A percentile compares a stretch with the other conserved stretches of the same genome.
These are phyloP conservation scores for Benitochromis conjunctus DNA, from an alignment of 2,113 vertebrate species.

Conservation along the genomic window DNA sequence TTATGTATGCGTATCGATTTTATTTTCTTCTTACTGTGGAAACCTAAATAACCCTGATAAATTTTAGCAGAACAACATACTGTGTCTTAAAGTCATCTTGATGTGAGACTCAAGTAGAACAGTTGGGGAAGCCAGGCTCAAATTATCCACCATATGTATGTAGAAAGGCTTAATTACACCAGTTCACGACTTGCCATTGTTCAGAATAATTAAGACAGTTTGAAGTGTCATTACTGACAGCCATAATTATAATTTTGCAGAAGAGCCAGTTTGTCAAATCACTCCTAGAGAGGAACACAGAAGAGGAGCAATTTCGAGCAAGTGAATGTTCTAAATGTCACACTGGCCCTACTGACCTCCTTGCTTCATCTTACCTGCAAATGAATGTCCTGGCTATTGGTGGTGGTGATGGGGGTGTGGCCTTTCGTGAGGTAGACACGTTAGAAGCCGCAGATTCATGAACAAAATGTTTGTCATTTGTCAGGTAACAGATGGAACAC, in stretches of 20 bases:
- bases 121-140: conserved; percentile 1
- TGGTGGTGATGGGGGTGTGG: background rate
- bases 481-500: conserved; percentile 17
- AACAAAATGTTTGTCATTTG: background rate
- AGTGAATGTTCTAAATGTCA: conserved; percentile 30
- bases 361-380: conserved; percentile 31
- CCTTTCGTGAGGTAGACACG: background rate
- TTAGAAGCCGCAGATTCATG: background rate
- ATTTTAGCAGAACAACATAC: background rate
- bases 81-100: background rate
- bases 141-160: conserved; percentile 17
- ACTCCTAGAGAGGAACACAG: background rate
- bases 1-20: background rate
- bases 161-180: conserved; percentile 43
- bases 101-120: background rate
- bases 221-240: conserved; percentile 34
- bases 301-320: conserved; percentile 17
- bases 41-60: background rate
- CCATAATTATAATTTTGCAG: conserved; percentile 29
- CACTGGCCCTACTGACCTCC: conserved; percentile 16
- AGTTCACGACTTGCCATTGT: conserved; percentile 17
- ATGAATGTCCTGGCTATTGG: conserved; percentile 2
- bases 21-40: background rate
- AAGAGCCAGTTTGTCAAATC: conserved; percentile 6
- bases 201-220: conserved; percentile 49